Evolutionary conservation across 2,888 invertebrate species (phyloP).

Genomic region (Stenolophus ochropezus): DNA sequence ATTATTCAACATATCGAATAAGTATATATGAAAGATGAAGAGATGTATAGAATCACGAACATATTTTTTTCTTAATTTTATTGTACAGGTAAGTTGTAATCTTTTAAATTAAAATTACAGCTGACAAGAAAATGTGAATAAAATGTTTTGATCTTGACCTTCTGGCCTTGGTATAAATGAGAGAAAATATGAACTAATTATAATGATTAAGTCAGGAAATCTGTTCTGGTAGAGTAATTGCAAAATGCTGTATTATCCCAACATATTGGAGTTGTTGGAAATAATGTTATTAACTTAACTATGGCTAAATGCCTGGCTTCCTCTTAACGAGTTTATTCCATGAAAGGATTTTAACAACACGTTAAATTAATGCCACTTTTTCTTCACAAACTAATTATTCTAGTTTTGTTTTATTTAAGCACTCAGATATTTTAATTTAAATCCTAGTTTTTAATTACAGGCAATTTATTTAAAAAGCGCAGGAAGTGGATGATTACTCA

Average conservation of each 20-base stretch:
- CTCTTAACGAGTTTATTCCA: conserved; percentile 28
- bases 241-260: background rate
- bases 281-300: conserved; percentile 35
- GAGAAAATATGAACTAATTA: background rate
- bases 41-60: no score
- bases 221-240: conserved; percentile 1
- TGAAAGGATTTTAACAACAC: conserved; percentile 20
- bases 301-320: conserved; percentile 23
- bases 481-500: background rate
- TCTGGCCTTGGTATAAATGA: background rate
- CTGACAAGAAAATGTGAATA: no score
- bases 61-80: no score
- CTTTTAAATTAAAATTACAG: no score
- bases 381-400: background rate
- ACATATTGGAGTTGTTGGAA: background rate
- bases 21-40: no score
- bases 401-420: conserved; percentile 4
- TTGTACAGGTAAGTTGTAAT: no score
- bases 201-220: conserved; percentile 11
- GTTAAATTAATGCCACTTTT: conserved; percentile 27
- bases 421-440: conserved; percentile 23
- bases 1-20: no score
- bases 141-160: no score
- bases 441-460: background rate
- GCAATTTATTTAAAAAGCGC: background rate